Evolutionary conservation across 2,113 vertebrate species (phyloP).

Genomic region (Phyllostomus discolor): DNA sequence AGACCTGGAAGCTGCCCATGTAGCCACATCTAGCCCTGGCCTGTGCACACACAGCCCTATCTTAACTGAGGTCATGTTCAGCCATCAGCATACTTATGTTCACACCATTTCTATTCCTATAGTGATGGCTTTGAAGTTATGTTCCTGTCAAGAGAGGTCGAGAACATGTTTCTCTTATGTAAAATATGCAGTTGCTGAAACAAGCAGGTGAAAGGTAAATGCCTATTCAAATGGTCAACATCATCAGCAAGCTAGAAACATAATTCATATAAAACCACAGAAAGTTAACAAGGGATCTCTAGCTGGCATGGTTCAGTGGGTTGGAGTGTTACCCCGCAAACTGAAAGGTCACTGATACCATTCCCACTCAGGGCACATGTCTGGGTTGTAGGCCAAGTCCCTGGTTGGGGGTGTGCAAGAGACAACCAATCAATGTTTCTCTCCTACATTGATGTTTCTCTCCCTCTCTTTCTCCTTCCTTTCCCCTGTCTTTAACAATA

Average conservation of each 20-base stretch:
- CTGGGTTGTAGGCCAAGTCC: too few relatives aligned
- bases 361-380: too few relatives aligned
- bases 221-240: not conserved
- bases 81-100: not conserved
- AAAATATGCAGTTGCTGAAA: not conserved
- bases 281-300: not conserved
- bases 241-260: not conserved
- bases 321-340: too few relatives aligned
- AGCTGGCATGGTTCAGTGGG: too few relatives aligned
- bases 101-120: not conserved
- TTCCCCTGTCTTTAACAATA: too few relatives aligned
- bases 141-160: not conserved
- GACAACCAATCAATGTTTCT: too few relatives aligned
- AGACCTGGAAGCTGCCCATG: not conserved
- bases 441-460: too few relatives aligned
- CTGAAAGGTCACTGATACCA: too few relatives aligned
- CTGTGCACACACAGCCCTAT: not conserved
- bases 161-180: not conserved
- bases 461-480: too few relatives aligned
- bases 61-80: not conserved
- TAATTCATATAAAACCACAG: not conserved
- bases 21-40: not conserved
- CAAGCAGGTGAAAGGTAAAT: not conserved
- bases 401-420: too few relatives aligned
- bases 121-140: not conserved